Percentiles rank a stretch among this genome's conserved stretches.
These are phyloP conservation scores for Bedellia somnulentella DNA, from an alignment of 2,888 invertebrate species.

Conservation along the genomic window DNA sequence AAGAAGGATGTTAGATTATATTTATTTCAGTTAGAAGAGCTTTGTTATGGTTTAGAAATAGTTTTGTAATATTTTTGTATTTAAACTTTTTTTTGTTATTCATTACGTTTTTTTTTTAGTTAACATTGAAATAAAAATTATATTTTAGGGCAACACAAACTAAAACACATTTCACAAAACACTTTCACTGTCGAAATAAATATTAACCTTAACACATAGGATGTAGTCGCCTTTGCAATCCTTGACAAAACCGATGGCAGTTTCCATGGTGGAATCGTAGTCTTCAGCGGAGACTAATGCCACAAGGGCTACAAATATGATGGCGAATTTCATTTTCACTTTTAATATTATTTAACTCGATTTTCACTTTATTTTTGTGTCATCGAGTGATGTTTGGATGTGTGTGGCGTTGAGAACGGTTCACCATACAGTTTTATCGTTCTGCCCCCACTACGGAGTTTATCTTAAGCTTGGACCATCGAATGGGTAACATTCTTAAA, in stretches of 20 bases:
- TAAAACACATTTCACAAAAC: too few relatives aligned
- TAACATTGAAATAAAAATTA: too few relatives aligned
- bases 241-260: constrained; percentile 69
- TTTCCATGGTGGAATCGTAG: constrained; percentile 60
- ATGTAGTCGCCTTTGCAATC: constrained; percentile 71
- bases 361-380: constrained; percentile 20
- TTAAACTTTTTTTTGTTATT: neutral
- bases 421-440: constrained; percentile 49
- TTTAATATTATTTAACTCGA: too few relatives aligned
- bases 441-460: constrained; percentile 33
- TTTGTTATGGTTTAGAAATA: neutral
- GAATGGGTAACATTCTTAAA: constrained; percentile 31
- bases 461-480: constrained; percentile 24
- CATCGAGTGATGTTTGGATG: constrained; percentile 44
- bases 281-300: constrained; percentile 41
- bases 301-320: constrained; percentile 34
- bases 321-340: constrained; percentile 32
- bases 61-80: neutral
- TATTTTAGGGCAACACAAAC: too few relatives aligned
- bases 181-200: constrained; percentile 47
- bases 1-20: neutral
- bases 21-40: neutral
- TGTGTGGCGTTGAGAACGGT: constrained; percentile 34
- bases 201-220: constrained; percentile 71
- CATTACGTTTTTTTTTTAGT: too few relatives aligned